These are phyloP conservation scores for Psephotus haematonotus DNA, from an alignment of 2,113 vertebrate genomes.

Conservation along the genomic window DNA sequence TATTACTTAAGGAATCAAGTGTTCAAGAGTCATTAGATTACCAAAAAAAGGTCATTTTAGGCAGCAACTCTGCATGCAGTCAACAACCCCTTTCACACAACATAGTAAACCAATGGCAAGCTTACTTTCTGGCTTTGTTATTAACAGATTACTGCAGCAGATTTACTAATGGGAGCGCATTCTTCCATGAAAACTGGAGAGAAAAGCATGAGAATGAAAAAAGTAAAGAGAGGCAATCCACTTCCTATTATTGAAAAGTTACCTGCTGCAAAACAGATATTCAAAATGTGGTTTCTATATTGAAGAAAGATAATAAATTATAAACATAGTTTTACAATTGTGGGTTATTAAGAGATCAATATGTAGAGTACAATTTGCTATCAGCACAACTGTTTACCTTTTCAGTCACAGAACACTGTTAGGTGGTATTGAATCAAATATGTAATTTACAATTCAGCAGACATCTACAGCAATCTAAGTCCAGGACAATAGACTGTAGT, in stretches of 20 bases:
- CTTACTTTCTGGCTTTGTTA: not conserved
- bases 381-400: not conserved
- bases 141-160: constrained; percentile 30
- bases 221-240: not conserved
- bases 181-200: not conserved
- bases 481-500: not conserved
- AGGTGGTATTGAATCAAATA: not conserved
- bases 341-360: not conserved
- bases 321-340: not conserved
- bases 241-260: not conserved
- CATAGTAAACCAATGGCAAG: not conserved
- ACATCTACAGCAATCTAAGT: not conserved
- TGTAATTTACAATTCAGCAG: not conserved
- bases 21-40: constrained; percentile 40
- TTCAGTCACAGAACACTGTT: not conserved
- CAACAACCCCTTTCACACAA: constrained; percentile 21
- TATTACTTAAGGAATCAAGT: constrained; percentile 31
- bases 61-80: constrained; percentile 27
- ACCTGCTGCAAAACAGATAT: not conserved
- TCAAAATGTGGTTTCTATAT: not conserved
- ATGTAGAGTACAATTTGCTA: not conserved
- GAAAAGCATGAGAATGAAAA: not conserved
- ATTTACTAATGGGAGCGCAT: not conserved
- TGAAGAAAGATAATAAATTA: not conserved
- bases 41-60: constrained; percentile 35